Evolutionary conservation across 2,113 vertebrate genomes (phyloP).

Genomic region (Saimiri boliviensis): DNA sequence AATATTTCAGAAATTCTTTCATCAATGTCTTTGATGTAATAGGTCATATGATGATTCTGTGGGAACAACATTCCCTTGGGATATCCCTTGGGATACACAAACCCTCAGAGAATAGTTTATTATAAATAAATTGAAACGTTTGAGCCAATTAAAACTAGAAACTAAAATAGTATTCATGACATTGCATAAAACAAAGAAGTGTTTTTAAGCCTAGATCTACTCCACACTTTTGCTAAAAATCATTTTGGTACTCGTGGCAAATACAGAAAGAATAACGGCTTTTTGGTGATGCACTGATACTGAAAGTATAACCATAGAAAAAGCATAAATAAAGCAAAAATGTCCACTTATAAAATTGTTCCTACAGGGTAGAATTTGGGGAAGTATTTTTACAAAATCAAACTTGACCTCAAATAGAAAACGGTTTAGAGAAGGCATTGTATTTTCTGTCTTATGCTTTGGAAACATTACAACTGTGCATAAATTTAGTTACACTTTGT

Average conservation of each 20-base stretch:
- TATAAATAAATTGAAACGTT: neutral
- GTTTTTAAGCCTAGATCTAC: neutral
- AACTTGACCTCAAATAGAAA: constrained; percentile 37
- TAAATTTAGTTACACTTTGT: neutral
- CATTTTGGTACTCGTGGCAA: neutral
- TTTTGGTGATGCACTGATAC: constrained; percentile 7
- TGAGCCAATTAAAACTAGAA: neutral
- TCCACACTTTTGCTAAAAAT: neutral
- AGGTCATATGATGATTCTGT: neutral
- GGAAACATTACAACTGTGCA: neutral
- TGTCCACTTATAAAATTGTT: neutral
- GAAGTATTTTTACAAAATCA: constrained; percentile 39
- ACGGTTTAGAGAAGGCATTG: neutral
- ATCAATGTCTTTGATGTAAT: neutral
- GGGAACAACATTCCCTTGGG: neutral
- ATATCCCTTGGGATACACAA: neutral
- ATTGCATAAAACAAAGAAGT: neutral
- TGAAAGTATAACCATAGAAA: constrained; percentile 50
- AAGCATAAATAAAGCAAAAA: constrained; percentile 31
- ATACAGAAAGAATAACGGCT: neutral
- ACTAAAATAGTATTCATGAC: neutral
- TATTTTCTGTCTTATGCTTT: constrained; percentile 44
- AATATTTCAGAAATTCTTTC: neutral
- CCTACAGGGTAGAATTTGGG: neutral
- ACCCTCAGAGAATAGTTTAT: neutral